Conservation (phyloP, 1,140 invertebrate genomes). For the Dinoponera quadriceps region DNA sequence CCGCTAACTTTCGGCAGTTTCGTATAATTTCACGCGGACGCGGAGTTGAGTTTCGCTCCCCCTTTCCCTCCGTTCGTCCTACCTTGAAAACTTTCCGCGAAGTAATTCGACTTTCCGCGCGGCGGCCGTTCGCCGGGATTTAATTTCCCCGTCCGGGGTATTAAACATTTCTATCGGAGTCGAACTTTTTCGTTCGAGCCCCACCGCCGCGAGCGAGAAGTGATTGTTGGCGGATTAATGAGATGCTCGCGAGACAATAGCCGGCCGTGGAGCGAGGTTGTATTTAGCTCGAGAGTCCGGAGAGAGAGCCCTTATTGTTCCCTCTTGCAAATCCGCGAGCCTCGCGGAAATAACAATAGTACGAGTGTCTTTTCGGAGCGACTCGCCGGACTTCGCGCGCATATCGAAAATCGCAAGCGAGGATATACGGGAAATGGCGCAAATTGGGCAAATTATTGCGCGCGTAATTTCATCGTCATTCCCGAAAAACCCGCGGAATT, state of each 20-base stretch:
- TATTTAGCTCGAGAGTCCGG: slow-evolving; percentile 8
- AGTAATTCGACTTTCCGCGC: slow-evolving; percentile 58
- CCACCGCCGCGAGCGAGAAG: slow-evolving; percentile 4
- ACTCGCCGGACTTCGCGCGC: neutral
- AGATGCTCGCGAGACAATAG: slow-evolving; percentile 37
- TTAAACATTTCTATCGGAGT: slow-evolving; percentile 53
- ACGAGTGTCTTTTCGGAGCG: slow-evolving; percentile 27
- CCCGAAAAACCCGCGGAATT: too few species aligned
- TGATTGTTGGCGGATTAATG: slow-evolving; percentile 55
- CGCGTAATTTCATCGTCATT: too few species aligned
- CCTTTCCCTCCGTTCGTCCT: neutral
- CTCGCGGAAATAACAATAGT: neutral
- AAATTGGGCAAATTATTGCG: too few species aligned
- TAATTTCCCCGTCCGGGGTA: slow-evolving; percentile 44
- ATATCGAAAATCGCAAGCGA: too few species aligned
- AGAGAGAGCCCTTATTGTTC: slow-evolving; percentile 14
- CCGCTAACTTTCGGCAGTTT: slow-evolving; percentile 47
- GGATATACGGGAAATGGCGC: too few species aligned
- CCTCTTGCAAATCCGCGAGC: slow-evolving; percentile 25
- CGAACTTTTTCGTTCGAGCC: slow-evolving; percentile 47
- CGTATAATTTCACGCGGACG: slow-evolving; percentile 45
- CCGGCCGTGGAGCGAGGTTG: slow-evolving; percentile 8
- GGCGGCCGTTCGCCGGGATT: slow-evolving; percentile 27
- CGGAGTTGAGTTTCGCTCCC: slow-evolving; percentile 35
- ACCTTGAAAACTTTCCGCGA: slow-evolving; percentile 31